Conservation (phyloP, 2,888 invertebrate genomes). For the Caenorhabditis sinica region DNA sequence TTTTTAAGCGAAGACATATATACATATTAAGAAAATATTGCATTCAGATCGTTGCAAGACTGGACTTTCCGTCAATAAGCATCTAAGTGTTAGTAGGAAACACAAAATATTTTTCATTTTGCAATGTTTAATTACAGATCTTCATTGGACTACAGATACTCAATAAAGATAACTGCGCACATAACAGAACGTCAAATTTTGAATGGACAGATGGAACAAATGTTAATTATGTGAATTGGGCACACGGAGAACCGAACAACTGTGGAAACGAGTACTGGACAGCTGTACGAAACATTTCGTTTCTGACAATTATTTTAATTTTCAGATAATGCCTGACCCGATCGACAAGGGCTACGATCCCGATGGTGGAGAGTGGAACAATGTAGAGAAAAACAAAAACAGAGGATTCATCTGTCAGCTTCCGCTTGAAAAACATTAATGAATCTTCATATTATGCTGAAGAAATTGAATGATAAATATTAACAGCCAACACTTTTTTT, state of each 20-base stretch:
- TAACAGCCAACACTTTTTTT: too few species aligned
- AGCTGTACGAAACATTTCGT: neutral
- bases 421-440: too few species aligned
- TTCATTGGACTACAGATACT: neutral
- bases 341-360: neutral
- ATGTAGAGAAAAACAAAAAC: neutral
- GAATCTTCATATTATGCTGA: too few species aligned
- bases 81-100: neutral
- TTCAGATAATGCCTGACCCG: neutral
- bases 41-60: conserved; percentile 18
- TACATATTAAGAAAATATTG: neutral
- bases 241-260: neutral
- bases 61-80: neutral
- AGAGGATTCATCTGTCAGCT: conserved; percentile 4
- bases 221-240: neutral
- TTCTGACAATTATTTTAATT: too few species aligned
- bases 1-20: neutral
- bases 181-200: too few species aligned
- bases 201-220: neutral
- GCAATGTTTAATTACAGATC: neutral
- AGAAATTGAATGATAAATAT: too few species aligned
- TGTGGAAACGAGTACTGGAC: neutral
- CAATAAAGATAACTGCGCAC: neutral
- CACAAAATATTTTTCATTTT: too few species aligned
- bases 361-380: neutral